Evolutionary conservation across 1,140 invertebrate genomes (phyloP), one percentile per base, ranked within the genome.

Genomic region (Oscheius sp.): DNA sequence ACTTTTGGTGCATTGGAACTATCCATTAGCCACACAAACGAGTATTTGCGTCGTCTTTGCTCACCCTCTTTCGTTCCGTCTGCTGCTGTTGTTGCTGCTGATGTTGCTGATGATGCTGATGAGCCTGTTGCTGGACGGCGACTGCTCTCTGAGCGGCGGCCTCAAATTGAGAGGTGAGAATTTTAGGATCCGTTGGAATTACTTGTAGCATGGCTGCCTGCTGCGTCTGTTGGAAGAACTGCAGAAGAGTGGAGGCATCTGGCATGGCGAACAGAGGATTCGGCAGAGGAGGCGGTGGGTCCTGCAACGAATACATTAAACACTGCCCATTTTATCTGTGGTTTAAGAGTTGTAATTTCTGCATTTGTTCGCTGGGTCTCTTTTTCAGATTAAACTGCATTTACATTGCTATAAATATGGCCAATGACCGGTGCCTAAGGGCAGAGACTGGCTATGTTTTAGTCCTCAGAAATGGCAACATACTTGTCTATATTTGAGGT

Each of bases 201-300:
- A 36, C 36, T 26, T 63, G 61, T 7, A 63, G 15, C 61, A 63
- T 36, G 32, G 1, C 61, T 32, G 26, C 61, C 42, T 45, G 42
- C 36, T 71, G 69, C 38, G 63, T 58, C 20, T 58, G 35, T 46
- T 71, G 69, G 29, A 71, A 71, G n/a, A 71, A 32, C 58, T 71
- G 69, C 63, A 71, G 61, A 28, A 58, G 36, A 29, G 58, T 35
- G 26, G 58, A 42, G 23, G 59, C 32, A 58, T 49, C 45, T 15
- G 61, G 32, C 32, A 38, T 63, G 10, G 32, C 10, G 59, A 71
- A 71, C 2, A 71, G 38, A 1, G 69, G 69, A 35, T 49, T n/a
- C 15, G 49, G 52, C 1, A 32, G 58, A 20, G 55, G 34, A 10
- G 62, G 62, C 32, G 62, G 62, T 34, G 67, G 55, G 34, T 68